Conservation (phyloP, 2,888 invertebrate species). For the Synergus gifuensis region DNA sequence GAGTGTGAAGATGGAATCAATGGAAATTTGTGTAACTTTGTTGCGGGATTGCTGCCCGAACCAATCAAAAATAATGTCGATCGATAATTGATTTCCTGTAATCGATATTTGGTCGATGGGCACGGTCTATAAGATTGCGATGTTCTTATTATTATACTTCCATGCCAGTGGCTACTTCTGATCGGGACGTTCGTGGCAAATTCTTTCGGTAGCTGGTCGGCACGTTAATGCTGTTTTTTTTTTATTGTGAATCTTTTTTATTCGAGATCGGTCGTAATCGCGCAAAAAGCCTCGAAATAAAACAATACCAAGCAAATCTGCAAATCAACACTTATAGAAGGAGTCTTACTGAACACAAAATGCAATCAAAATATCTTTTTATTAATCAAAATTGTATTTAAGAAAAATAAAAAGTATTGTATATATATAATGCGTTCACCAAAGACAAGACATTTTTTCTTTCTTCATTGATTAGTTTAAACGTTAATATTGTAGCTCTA, state of each 20-base stretch:
- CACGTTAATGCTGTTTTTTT: slow-evolving; percentile 50
- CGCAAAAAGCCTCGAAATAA: slow-evolving; percentile 58
- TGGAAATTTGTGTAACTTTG: no score
- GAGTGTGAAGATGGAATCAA: no score
- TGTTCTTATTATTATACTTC: slow-evolving; percentile 61
- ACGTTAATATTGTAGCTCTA: neutral
- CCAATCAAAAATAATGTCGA: slow-evolving; percentile 54
- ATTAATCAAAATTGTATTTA: no score
- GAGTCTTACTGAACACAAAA: neutral
- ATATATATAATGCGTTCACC: neutral
- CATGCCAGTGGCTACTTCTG: slow-evolving; percentile 40
- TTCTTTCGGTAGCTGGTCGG: slow-evolving; percentile 53
- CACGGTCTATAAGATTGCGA: slow-evolving; percentile 61
- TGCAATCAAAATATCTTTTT: neutral
- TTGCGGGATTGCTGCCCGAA: slow-evolving; percentile 47
- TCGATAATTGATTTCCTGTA: slow-evolving; percentile 61
- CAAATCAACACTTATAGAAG: neutral
- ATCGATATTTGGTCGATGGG: slow-evolving; percentile 59
- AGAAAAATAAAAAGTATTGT: no score
- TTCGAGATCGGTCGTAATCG: slow-evolving; percentile 56
- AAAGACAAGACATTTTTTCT: neutral
- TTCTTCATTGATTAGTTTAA: neutral
- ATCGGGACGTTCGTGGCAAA: slow-evolving; percentile 58
- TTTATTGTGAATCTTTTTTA: slow-evolving; percentile 58
- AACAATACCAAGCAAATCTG: slow-evolving; percentile 56